Evolutionary conservation across 2,797 vertebrate genomes (phyloP), one percentile per base, ranked within the genome.

Genomic region (Zenarchopterus dispar): DNA sequence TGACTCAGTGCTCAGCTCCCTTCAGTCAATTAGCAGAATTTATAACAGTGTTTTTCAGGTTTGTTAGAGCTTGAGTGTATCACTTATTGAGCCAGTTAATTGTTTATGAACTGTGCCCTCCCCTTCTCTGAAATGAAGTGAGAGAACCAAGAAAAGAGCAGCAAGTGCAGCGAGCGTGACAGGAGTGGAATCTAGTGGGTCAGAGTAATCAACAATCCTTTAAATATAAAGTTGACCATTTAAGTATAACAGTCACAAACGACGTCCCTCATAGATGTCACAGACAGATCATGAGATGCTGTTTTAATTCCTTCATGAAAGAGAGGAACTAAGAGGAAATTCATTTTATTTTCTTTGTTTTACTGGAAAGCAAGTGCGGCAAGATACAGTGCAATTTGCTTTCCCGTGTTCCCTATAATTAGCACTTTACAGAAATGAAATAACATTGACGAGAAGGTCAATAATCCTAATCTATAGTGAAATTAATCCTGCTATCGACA

Each of bases 401-500:
- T 84, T 85, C 67, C 79, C 83, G 84, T 91, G 90, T 91, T 90
- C 84, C 86, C 85, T 86, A 91, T 93, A 93, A 94, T 94, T 94
- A 94, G 93, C 90, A 89, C 89, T 89, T 90, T 90, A 93, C 92
- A 91, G 91, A 92, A 93, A 93, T 91, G 89, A 88, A 94, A 93
- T 92, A 92, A 92, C 92, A 93, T 93, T 93, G 93, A 93, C 81
- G 84, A 83, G 85, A 82, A 87, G 87, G 91, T 94, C 93, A 91
- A 93, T 94, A 92, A 89, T 87, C 90, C 91, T 91, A 92, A 94
- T 93, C 91, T 93, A 92, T 92, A 90, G 93, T 90, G 91, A 93
- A 94, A 94, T 93, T 89, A 94, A 93, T 93, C 90, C 91, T 80
- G 80, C 85, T 93, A 94, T 94, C 89, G 92, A 94, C 92, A 88